Conservation (phyloP, 2,888 invertebrate genomes). For the Azorinus chamasolen region DNA sequence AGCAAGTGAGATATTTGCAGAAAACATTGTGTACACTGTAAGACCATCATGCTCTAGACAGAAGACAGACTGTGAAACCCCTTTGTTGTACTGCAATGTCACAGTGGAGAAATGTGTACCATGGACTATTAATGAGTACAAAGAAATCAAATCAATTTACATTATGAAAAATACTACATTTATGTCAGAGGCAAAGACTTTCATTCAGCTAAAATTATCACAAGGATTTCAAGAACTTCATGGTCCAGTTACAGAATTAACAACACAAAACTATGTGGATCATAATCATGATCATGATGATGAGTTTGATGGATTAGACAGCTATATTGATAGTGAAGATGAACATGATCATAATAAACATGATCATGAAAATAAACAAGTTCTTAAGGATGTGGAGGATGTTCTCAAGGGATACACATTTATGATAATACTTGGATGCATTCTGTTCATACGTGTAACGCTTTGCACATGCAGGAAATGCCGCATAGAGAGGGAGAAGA, state of each 20-base stretch:
- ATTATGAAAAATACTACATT: conserved; percentile 17
- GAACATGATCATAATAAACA: neutral
- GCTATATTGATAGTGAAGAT: neutral
- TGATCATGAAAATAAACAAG: neutral
- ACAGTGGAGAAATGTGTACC: conserved; percentile 66
- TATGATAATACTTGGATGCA: conserved; percentile 11
- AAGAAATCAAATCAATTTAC: conserved; percentile 32
- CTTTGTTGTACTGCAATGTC: conserved; percentile 70
- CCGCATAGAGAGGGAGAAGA: conserved; percentile 5
- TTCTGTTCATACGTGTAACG: neutral
- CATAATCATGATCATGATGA: conserved; percentile 6
- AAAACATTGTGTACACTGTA: conserved; percentile 62
- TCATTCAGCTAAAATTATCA: conserved; percentile 17
- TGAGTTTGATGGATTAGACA: neutral
- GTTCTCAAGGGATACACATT: conserved; percentile 2
- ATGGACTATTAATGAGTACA: conserved; percentile 50
- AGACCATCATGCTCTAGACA: conserved; percentile 64
- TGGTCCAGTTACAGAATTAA: conserved; percentile 10
- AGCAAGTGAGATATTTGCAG: conserved; percentile 64
- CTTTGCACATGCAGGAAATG: conserved; percentile 12
- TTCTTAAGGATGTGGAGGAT: neutral
- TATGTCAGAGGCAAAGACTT: conserved; percentile 14
- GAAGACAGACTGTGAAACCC: conserved; percentile 65
- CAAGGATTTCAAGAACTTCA: neutral
- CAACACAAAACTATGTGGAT: neutral